Base-by-base conservation (phyloP, 2,113 vertebrate genomes). In the Cyanoderma ruficeps region DNA sequence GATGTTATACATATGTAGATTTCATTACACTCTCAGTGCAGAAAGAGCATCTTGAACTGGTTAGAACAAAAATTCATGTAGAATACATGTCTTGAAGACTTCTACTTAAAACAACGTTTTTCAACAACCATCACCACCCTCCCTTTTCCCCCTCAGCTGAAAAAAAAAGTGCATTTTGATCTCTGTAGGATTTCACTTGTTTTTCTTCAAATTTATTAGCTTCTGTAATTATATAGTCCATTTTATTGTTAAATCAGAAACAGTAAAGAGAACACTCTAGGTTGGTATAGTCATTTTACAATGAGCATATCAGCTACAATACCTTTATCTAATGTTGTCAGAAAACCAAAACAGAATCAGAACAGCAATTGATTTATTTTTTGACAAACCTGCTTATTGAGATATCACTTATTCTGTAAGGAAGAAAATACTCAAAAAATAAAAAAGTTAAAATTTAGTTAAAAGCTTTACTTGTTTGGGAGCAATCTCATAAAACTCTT, bases 401-500 rank as follows among this genome's bases (percentile, higher is more conserved):
- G 60, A 80, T 79, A 87, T 47, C 44, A 68, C 53, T 56, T 94
- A 81, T 68, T 80, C 75, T 72, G 82, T 75, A 88, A 93, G 74
- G 75, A 65, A 93, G 78, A 96, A 97, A 96, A 83, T 71, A 91
- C n/a, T 95, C 83, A 94, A 94, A 89, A 95, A 97, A 77, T 89
- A 93, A 89, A 96, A 90, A 94, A 93, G 89, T 94, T 83, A 94
- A 94, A 94, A 81, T 93, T 95, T 77, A 95, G 97, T 96, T 91
- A 94, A 97, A 97, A 95, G 94, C 87, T 97, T 91, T 52, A 81
- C 94, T 94, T 95, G 83, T 95, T 91, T 53, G 96, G 93, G 90
- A 97, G 96, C 97, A 94, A 89, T 97, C 95, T 96, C 97, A 98
- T 98, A 98, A 98, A 98, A 98, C 96, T 96, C 96, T 96, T 98